Conservation (phyloP, 2,113 vertebrate species). For the Ariopsis seemanni region DNA sequence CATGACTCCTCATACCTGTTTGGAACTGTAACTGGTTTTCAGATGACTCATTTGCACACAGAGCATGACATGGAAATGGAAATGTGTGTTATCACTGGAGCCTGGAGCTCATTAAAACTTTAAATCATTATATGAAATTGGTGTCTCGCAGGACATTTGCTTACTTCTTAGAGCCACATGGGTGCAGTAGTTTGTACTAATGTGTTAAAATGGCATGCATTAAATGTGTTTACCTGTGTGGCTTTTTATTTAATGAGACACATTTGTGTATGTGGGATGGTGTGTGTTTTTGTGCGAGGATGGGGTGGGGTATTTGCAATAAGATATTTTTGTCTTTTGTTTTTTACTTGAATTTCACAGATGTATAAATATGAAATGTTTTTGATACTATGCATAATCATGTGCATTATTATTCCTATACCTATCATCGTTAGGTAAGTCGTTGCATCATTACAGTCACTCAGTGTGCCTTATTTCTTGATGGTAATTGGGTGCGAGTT, state of each 20-base stretch:
- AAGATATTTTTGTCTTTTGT: neutral
- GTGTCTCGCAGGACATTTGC: conserved; percentile 26
- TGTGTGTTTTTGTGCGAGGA: neutral
- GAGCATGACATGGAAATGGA: conserved; percentile 24
- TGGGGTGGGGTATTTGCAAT: neutral
- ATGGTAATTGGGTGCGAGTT: neutral
- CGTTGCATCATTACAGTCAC: neutral
- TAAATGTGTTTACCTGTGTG: conserved; percentile 25
- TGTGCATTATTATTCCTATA: neutral
- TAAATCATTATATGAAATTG: conserved; percentile 42
- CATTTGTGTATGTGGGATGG: neutral
- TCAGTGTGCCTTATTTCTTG: neutral
- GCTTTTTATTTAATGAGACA: conserved; percentile 16
- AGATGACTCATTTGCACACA: conserved; percentile 39
- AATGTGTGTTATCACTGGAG: conserved; percentile 21
- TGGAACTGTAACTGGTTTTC: conserved; percentile 34
- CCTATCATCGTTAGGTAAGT: neutral
- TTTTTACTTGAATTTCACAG: neutral
- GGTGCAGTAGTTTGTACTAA: conserved; percentile 29
- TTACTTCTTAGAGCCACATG: conserved; percentile 26
- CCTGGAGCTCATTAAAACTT: conserved; percentile 47
- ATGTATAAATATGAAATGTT: neutral
- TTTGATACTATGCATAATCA: neutral
- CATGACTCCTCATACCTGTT: conserved; percentile 26
- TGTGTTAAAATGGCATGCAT: conserved; percentile 26